These are phyloP conservation scores for Formica exsecta DNA, from an alignment of 1,140 invertebrate genomes.

Conservation along the genomic window DNA sequence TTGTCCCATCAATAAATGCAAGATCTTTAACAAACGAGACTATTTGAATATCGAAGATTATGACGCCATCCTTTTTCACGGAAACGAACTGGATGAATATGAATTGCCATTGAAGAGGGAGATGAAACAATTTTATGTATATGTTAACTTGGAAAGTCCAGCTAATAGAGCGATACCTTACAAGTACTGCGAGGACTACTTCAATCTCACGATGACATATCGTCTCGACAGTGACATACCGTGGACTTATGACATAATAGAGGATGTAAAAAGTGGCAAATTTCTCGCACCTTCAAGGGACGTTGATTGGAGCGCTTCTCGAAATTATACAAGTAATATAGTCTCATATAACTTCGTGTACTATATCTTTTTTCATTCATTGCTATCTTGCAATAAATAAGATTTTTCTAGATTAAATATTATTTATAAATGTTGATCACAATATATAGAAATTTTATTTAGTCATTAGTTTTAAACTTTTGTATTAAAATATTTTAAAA, in stretches of 20 bases:
- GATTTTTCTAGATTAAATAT: not conserved
- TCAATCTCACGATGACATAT: slow-evolving; percentile 90
- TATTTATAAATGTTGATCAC: not conserved
- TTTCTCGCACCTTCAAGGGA: slow-evolving; percentile 71
- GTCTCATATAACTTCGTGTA: not conserved
- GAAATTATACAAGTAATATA: slow-evolving; percentile 46
- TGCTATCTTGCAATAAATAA: slow-evolving; percentile 9
- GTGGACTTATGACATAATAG: slow-evolving; percentile 86
- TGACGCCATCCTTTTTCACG: slow-evolving; percentile 79
- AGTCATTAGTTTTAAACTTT: not conserved
- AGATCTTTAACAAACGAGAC: slow-evolving; percentile 60
- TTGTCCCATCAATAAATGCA: slow-evolving; percentile 74
- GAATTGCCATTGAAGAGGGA: slow-evolving; percentile 71
- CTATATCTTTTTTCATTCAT: slow-evolving; percentile 35
- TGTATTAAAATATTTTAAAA: not conserved
- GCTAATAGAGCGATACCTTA: slow-evolving; percentile 68
- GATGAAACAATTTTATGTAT: slow-evolving; percentile 76
- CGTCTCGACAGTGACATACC: slow-evolving; percentile 89
- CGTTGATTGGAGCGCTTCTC: slow-evolving; percentile 73
- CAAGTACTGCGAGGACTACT: slow-evolving; percentile 77
- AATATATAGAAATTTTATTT: not conserved
- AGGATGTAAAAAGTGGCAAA: slow-evolving; percentile 71
- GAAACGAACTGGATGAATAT: slow-evolving; percentile 55
- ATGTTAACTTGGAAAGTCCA: slow-evolving; percentile 80
- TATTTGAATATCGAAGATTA: slow-evolving; percentile 62